Base-by-base conservation (phyloP, 2,797 vertebrate species). In the Eulemur coronatus region DNA sequence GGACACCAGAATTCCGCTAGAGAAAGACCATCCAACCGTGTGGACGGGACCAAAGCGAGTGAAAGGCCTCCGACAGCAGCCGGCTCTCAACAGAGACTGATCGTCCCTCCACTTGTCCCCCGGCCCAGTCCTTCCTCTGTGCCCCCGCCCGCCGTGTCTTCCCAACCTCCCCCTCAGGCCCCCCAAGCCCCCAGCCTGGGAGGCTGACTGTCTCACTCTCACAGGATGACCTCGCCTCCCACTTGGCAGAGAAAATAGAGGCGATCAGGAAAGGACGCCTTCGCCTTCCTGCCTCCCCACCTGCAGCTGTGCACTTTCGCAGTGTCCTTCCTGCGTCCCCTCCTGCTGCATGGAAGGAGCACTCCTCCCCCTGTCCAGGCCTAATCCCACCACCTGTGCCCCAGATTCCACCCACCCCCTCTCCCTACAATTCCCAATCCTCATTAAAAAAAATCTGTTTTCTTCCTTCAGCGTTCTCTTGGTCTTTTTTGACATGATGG, bases 241-340 rank as follows among this genome's bases (percentile, higher is more conserved):
- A 88, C 94, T 61, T 57, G 3, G 63, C 81, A 76, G 89, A 98
- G 89, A 98, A 98, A 97, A 97, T 96, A 98, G 97, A 91, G 91
- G 46, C 26, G 0, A 24, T 65, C 94, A 91, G 97, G 95, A 97
- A 96, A 69, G 79, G 33, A 28, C 89, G 4, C 94, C 97, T 86
- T 92, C 96, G 11, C 76, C 85, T 97, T 97, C 97, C 97, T 97
- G 97, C 69, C 95, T 13, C 57, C 86, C 97, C 96, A 46, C 96
- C 94, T 67, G 79, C 92, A 11, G 76, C 48, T 72, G 35, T 22
- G 38, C n/a, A 28, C 17, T 4, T 11, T 14, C 50, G 61, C 18
- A 0, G 70, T 22, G 43, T 48, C 95, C 85, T 97, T 97, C 96
- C 96, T 84, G 91, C 75, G 86, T 35, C 9, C 43, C 61, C 91